Conservation (phyloP, 2,113 vertebrate species). For the Phalacrocorax aristotelis region DNA sequence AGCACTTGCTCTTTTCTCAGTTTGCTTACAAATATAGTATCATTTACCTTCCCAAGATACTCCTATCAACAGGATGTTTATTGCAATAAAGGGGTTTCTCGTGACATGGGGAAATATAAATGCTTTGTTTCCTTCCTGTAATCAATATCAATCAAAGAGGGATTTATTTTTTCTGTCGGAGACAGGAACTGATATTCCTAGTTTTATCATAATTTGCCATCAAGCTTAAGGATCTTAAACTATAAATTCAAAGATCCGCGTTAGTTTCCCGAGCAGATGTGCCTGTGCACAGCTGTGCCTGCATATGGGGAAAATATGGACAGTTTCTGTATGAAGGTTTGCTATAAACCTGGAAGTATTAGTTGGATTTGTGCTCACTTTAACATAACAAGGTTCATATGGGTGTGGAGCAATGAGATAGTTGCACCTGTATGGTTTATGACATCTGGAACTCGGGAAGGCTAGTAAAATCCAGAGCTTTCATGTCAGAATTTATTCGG, state of each 20-base stretch:
- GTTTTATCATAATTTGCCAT: conserved; percentile 34
- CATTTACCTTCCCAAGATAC: not conserved
- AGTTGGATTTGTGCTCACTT: not conserved
- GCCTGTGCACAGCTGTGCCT: conserved; percentile 52
- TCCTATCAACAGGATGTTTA: not conserved
- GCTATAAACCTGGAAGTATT: conserved; percentile 38
- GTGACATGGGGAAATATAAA: not conserved
- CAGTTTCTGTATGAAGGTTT: conserved; percentile 4
- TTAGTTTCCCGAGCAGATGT: conserved; percentile 15
- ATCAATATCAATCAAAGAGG: conserved; percentile 7
- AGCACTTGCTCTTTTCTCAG: not conserved
- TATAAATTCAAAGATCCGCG: not conserved
- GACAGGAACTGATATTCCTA: conserved; percentile 4
- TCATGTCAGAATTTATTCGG: conserved; percentile 7
- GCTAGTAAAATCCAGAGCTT: not conserved
- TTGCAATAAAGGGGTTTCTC: not conserved
- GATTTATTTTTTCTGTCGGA: conserved; percentile 6
- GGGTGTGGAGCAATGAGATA: not conserved
- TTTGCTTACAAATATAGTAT: not conserved
- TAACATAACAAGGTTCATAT: not conserved
- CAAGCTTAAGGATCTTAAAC: not conserved
- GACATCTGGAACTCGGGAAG: not conserved
- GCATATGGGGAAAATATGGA: conserved; percentile 32
- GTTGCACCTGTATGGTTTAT: conserved; percentile 45
- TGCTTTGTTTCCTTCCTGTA: conserved; percentile 46